Percentiles rank a stretch among this genome's conserved stretches.
Evolutionary conservation across 2,888 invertebrate species (phyloP).

Genomic region (Standfussiana lucernea): DNA sequence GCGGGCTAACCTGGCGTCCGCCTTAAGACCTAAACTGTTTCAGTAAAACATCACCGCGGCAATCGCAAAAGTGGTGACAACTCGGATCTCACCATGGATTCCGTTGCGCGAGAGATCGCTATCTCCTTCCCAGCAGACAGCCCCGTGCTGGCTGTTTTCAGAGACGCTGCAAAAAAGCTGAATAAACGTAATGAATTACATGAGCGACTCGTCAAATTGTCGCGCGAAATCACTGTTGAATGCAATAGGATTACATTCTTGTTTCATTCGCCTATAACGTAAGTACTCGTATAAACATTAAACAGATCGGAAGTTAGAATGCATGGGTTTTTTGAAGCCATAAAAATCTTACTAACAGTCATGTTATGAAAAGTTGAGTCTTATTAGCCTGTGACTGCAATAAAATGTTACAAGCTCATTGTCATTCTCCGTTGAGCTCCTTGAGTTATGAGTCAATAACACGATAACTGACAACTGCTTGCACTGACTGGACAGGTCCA

Average conservation of each 20-base stretch:
- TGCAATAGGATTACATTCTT: conserved; percentile 97
- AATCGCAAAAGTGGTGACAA: conserved; percentile 65
- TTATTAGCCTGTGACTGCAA: neutral
- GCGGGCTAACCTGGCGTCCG: too few relatives aligned
- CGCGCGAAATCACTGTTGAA: conserved; percentile 96
- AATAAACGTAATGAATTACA: conserved; percentile 95
- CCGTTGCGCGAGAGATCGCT: conserved; percentile 79
- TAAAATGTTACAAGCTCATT: neutral
- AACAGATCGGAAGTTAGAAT: neutral
- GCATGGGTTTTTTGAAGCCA: neutral
- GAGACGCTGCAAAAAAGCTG: conserved; percentile 91
- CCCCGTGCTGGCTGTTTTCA: conserved; percentile 92
- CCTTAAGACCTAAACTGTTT: conserved; percentile 12
- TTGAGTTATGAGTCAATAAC: neutral
- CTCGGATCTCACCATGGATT: conserved; percentile 74
- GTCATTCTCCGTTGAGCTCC: neutral
- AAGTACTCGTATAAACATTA: too few relatives aligned
- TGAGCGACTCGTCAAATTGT: conserved; percentile 95
- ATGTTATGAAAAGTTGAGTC: neutral
- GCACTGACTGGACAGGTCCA: too few relatives aligned
- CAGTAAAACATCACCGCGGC: conserved; percentile 78
- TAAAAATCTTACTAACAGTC: neutral
- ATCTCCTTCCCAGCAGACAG: conserved; percentile 82
- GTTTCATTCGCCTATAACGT: conserved; percentile 93
- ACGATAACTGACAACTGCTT: neutral